phyloP scores from a whole-genome alignment of 2,888 invertebrate genomes.

The Dasypogon diadema region DNA sequence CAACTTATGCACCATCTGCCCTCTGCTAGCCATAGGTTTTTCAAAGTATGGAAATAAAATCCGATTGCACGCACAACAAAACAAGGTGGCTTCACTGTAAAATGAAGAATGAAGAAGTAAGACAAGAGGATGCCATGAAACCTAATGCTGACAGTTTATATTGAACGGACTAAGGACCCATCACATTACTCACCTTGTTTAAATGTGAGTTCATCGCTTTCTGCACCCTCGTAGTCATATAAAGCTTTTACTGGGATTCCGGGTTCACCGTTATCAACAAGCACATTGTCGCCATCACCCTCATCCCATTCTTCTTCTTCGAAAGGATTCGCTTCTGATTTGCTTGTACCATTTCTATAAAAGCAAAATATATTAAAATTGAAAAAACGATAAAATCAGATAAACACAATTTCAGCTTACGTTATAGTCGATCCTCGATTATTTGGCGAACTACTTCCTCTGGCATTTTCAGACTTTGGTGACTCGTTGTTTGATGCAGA shows the following conservation, averaged over 20 bases:
- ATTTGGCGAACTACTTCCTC: constrained; percentile 65
- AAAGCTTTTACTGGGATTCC: constrained; percentile 94
- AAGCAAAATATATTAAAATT: constrained; percentile 51
- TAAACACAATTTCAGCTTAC: constrained; percentile 70
- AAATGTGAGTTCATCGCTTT: constrained; percentile 97
- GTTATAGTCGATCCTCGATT: constrained; percentile 75
- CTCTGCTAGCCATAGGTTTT: too few species aligned
- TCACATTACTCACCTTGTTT: constrained; percentile 85
- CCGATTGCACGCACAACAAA: too few species aligned
- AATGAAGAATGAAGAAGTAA: too few species aligned
- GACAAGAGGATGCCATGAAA: too few species aligned
- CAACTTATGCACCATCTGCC: too few species aligned
- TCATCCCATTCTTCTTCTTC: constrained; percentile 87
- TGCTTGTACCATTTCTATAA: constrained; percentile 74
- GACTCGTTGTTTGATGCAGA: constrained; percentile 66
- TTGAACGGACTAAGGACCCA: too few species aligned
- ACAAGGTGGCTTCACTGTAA: too few species aligned
- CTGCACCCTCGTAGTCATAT: constrained; percentile 97
- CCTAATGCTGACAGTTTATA: too few species aligned
- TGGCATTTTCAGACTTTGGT: constrained; percentile 68
- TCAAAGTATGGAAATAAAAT: too few species aligned
- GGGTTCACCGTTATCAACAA: constrained; percentile 93
- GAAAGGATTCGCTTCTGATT: constrained; percentile 83
- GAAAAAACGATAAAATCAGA: too few species aligned
- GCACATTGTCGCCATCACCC: constrained; percentile 78